Evolutionary conservation across 2,797 vertebrate genomes (phyloP).

Genomic region (Potorous gilbertii): DNA sequence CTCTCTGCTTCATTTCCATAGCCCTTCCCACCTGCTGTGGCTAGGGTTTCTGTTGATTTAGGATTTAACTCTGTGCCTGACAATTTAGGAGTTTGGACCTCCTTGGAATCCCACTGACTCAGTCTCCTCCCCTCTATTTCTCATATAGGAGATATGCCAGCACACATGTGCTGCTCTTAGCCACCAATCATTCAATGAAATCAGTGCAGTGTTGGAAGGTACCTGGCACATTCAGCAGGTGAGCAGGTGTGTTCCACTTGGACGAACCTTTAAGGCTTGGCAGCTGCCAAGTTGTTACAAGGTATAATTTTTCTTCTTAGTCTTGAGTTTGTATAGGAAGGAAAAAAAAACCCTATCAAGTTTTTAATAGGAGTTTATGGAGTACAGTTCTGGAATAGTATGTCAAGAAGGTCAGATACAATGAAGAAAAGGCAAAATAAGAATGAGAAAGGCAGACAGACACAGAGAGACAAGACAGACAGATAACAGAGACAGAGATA

Average conservation of each 20-base stretch:
- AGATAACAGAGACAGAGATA: no score
- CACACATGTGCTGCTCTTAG: not conserved
- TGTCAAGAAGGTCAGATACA: constrained; percentile 1
- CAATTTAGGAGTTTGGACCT: not conserved
- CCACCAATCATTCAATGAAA: constrained; percentile 1
- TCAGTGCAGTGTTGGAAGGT: constrained; percentile 30
- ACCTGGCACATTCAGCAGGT: constrained; percentile 45
- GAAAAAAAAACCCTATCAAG: constrained; percentile 35
- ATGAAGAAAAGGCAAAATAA: constrained; percentile 46
- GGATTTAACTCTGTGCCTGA: not conserved
- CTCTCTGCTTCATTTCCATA: constrained; percentile 3
- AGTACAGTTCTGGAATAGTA: constrained; percentile 30
- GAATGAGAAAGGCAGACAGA: not conserved
- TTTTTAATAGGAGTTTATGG: constrained; percentile 41
- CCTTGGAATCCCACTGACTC: not conserved
- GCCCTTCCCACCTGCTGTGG: not conserved
- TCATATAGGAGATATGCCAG: not conserved
- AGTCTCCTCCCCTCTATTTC: not conserved
- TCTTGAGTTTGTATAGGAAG: constrained; percentile 59
- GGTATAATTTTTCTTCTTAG: constrained; percentile 60
- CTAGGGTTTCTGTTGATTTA: not conserved
- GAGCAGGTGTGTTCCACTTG: constrained; percentile 67
- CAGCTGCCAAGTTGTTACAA: constrained; percentile 63
- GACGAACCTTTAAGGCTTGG: constrained; percentile 36
- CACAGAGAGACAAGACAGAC: no score